phyloP scores from a whole-genome alignment of 2,888 invertebrate genomes.

The Desoria tigrina region DNA sequence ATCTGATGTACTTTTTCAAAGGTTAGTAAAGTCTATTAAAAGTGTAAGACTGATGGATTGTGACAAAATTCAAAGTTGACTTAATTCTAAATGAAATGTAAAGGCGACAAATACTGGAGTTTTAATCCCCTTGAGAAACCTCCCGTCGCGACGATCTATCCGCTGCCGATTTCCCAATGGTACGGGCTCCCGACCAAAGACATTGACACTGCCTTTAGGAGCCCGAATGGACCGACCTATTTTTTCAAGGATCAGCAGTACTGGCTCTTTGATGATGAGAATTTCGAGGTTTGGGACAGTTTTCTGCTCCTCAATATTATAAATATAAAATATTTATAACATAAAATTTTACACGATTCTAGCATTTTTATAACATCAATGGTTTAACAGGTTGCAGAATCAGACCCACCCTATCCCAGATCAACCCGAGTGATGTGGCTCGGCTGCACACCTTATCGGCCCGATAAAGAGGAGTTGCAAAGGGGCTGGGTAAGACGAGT shows the following conservation, averaged over 20 bases:
- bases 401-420: conserved; percentile 43
- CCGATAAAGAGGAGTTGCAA: conserved; percentile 34
- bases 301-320: background rate
- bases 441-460: conserved; percentile 43
- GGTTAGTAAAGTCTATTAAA: conserved; percentile 22
- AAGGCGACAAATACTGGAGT: conserved; percentile 44
- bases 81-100: background rate
- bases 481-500: conserved; percentile 31
- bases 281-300: conserved; percentile 36
- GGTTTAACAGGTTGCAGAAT: conserved; percentile 35
- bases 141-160: conserved; percentile 38
- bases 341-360: too few relatives aligned
- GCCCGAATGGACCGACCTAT: conserved; percentile 38
- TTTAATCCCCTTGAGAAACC: conserved; percentile 39
- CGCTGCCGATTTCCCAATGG: conserved; percentile 43
- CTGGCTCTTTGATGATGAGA: conserved; percentile 46
- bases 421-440: conserved; percentile 46
- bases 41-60: background rate
- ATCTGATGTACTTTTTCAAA: conserved; percentile 47
- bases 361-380: too few relatives aligned
- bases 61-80: background rate
- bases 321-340: background rate
- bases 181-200: conserved; percentile 34
- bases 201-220: conserved; percentile 35
- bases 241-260: conserved; percentile 43